Conservation (phyloP, 2,797 vertebrate species). For the Chlorospingus semifuscus region DNA sequence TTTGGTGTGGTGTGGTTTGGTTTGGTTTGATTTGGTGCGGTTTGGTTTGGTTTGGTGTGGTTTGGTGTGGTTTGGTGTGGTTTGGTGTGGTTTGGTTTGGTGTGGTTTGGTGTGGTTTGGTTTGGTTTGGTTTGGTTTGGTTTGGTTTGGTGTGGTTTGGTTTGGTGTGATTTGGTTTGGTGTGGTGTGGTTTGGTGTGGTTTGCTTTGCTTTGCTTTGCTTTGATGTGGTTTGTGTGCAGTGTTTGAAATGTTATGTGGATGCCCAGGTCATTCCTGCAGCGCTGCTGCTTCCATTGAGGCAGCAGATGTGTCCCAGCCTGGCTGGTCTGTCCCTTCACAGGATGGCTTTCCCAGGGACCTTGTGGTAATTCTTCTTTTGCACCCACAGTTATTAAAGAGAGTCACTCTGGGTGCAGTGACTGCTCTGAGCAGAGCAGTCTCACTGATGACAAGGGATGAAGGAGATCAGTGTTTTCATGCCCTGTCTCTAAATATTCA, state of each 20-base stretch:
- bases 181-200: too few species aligned
- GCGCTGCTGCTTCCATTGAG: neutral
- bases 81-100: too few species aligned
- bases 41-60: too few species aligned
- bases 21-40: too few species aligned
- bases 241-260: neutral
- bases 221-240: neutral
- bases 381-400: rapidly evolving
- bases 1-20: too few species aligned
- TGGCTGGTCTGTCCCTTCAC: neutral
- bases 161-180: too few species aligned
- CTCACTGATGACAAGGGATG: neutral
- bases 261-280: neutral
- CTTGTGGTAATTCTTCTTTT: neutral
- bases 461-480: neutral
- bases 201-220: too few species aligned
- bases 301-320: neutral
- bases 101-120: too few species aligned
- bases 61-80: too few species aligned
- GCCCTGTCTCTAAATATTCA: neutral
- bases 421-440: neutral
- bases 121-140: too few species aligned
- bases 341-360: neutral
- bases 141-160: too few species aligned
- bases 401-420: neutral